Evolutionary conservation across 2,113 vertebrate genomes (phyloP).

Genomic region (Butorides virescens): DNA sequence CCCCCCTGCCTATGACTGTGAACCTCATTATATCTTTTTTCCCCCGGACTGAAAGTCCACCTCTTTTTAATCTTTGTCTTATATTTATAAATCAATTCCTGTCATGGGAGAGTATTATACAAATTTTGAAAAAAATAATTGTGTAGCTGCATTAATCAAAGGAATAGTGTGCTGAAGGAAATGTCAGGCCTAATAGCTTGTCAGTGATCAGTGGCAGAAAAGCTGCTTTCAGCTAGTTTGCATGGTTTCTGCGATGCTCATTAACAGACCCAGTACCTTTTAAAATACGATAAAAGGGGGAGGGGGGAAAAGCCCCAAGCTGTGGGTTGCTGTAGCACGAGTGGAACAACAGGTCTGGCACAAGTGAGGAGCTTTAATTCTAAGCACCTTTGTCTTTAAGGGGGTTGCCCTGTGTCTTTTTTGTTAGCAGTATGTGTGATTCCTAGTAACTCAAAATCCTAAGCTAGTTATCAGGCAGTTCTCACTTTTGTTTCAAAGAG

Average conservation of each 20-base stretch:
- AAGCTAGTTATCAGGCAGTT: neutral
- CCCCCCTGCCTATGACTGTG: neutral
- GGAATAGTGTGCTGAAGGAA: constrained; percentile 19
- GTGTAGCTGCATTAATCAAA: constrained; percentile 53
- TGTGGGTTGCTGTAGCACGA: neutral
- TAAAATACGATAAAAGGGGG: neutral
- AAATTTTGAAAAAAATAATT: neutral
- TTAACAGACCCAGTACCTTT: constrained; percentile 18
- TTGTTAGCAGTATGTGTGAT: neutral
- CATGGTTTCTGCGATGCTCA: constrained; percentile 1
- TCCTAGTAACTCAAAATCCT: neutral
- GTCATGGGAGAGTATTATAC: neutral
- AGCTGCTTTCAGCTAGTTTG: constrained; percentile 46
- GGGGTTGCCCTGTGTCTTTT: neutral
- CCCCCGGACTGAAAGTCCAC: neutral
- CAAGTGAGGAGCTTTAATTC: neutral
- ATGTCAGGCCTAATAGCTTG: constrained; percentile 49
- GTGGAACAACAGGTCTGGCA: neutral
- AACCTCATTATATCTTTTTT: neutral
- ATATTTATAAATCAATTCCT: constrained; percentile 21
- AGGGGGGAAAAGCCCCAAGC: neutral
- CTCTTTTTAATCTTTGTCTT: constrained; percentile 18
- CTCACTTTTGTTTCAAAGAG: neutral
- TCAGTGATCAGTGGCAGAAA: constrained; percentile 27
- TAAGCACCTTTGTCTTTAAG: neutral